Base-by-base conservation (phyloP, 2,888 invertebrate genomes). In the Alloscopus bannaensis region DNA sequence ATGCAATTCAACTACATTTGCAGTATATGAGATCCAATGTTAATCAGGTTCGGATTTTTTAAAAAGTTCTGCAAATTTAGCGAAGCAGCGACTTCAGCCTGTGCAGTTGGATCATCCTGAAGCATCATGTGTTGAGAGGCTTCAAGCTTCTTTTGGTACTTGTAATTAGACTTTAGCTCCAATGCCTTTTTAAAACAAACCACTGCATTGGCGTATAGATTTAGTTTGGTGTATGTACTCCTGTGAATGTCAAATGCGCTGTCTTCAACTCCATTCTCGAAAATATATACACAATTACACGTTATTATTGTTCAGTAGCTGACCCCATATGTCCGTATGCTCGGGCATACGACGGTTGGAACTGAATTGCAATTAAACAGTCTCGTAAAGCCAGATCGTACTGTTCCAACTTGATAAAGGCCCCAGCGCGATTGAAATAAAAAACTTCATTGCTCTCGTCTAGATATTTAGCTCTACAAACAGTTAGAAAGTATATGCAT, bases 381-480 rank as follows among this genome's bases (percentile, higher is more conserved):
- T 99, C 99, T 68, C 93, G 92, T 68, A 99, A 93, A 13, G 98
- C 96, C 80, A 92, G 91, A 73, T 93, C 91, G 87, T 96, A 94
- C 87, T 95, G 93, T 62, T 94, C 94, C 84, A 98, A 89, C 87
- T 97, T 96, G 87, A 95, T 97, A 88, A 94, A 94, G 0, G 98
- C 97, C 1, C 99, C 99, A 57, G 99, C 99, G 84, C 99, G 92
- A 88, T 99, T 99, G 88, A 98, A 98, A 88, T 95, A 99, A 89
- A 94, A 99, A 31, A 99, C 95, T 0, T 98, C 94, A 90, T 98
- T 98, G 81, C 91, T 91, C 24, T 93, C 92, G 88, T 98, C 95
- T 75, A 96, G 89, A 86, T 93, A 91, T 84, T 99, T 95, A 13
- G 99, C 98, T 86, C 95, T 94, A 85, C 81, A 81, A 69, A 8